These are phyloP conservation scores for Dolichopus griseipennis DNA, from an alignment of 2,888 invertebrate genomes.

Conservation along the genomic window DNA sequence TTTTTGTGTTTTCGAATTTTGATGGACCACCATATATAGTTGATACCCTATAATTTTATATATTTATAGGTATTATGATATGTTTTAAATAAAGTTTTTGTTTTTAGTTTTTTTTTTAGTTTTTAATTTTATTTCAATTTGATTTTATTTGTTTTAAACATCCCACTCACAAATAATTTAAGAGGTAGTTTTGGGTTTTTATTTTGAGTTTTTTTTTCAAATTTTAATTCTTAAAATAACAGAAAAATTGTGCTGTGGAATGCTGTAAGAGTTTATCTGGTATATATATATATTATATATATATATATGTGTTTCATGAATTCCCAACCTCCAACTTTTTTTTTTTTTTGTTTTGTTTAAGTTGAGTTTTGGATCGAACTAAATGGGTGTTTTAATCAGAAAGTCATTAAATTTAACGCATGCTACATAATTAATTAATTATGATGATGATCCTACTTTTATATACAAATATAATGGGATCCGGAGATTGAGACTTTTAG, in stretches of 20 bases:
- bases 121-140: not conserved
- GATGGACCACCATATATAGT: not conserved
- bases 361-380: not conserved
- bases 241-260: too few species aligned
- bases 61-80: not conserved
- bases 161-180: not conserved
- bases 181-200: not conserved
- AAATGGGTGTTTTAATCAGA: slow-evolving; percentile 8
- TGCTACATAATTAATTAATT: slow-evolving; percentile 18
- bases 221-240: too few species aligned
- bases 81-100: not conserved
- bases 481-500: not conserved
- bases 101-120: not conserved
- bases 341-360: not conserved
- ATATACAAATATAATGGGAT: not conserved
- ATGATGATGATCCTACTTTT: slow-evolving; percentile 15
- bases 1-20: not conserved
- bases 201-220: too few species aligned
- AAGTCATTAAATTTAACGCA: slow-evolving; percentile 10
- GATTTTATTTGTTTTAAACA: not conserved
- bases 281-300: too few species aligned
- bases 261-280: not conserved
- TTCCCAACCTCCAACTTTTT: not conserved
- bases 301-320: not conserved
- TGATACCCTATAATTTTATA: not conserved